Evolutionary conservation across 2,888 invertebrate species (phyloP).

Genomic region (Tuberolachnus salignus): DNA sequence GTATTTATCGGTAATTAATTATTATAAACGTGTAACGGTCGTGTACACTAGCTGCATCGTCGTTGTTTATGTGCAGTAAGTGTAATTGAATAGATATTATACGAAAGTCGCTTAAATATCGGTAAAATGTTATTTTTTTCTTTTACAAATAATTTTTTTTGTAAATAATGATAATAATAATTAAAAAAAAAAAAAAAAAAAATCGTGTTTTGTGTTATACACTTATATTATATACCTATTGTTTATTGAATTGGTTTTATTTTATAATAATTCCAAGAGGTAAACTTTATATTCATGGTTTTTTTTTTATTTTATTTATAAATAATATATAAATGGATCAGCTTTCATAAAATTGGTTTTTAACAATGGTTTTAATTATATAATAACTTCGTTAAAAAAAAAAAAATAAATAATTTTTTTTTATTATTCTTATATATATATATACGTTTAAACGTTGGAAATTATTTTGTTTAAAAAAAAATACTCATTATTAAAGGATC

Average conservation of each 20-base stretch:
- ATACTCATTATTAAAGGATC: not conserved
- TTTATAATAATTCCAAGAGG: not conserved
- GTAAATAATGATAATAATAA: constrained; percentile 9
- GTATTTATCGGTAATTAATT: too few species aligned
- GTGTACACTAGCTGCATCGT: too few species aligned
- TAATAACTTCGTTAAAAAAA: constrained; percentile 3
- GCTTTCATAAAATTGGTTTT: not conserved
- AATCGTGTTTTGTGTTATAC: not conserved
- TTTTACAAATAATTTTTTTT: not conserved
- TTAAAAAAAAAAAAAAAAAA: not conserved
- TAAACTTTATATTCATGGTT: not conserved
- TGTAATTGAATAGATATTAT: too few species aligned
- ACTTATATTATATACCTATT: not conserved
- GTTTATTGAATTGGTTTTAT: constrained; percentile 21
- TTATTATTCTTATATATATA: not conserved
- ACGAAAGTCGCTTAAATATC: too few species aligned
- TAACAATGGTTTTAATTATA: constrained; percentile 17
- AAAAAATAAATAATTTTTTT: not conserved
- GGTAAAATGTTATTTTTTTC: not conserved
- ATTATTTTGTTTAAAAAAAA: not conserved
- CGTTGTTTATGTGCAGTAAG: too few species aligned
- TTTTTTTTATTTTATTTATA: not conserved
- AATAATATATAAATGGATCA: not conserved
- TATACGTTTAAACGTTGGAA: not conserved
- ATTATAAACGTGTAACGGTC: too few species aligned